These are phyloP conservation scores for Poecilia picta DNA, from an alignment of 2,797 vertebrate genomes.

Conservation along the genomic window DNA sequence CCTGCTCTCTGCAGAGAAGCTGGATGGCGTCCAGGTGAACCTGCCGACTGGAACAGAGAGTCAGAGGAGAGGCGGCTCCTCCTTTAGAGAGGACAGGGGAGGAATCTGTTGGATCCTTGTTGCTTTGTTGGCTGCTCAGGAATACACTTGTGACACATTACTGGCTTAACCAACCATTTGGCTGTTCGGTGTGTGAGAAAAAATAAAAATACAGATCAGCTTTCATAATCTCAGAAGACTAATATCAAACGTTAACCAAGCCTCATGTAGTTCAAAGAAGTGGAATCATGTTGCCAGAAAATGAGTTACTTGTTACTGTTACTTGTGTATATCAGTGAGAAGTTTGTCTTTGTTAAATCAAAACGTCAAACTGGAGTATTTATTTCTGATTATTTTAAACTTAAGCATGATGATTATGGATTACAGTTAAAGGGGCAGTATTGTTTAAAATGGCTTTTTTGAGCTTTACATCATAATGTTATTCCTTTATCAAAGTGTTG, in stretches of 20 bases:
- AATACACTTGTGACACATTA: conserved; percentile 31
- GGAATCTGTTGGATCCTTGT: conserved; percentile 43
- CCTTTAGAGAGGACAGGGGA: conserved; percentile 34
- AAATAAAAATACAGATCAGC: not conserved
- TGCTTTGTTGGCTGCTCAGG: conserved; percentile 41
- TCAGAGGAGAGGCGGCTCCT: conserved; percentile 52
- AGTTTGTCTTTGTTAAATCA: not conserved
- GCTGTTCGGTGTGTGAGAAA: not conserved
- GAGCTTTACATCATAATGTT: no score
- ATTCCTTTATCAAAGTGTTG: not conserved
- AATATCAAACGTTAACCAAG: not conserved
- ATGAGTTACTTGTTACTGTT: not conserved
- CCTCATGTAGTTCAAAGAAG: not conserved
- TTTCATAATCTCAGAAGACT: not conserved
- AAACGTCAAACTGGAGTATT: not conserved
- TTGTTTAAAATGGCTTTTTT: no score
- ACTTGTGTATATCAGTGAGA: not conserved
- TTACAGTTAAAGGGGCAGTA: not conserved
- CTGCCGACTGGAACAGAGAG: conserved; percentile 68
- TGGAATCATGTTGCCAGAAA: not conserved
- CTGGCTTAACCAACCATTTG: not conserved
- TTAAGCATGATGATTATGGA: not conserved
- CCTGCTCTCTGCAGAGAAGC: conserved; percentile 61
- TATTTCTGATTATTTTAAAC: not conserved
- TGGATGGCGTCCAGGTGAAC: conserved; percentile 69